A percentile compares a stretch with the other conserved stretches of the same genome.
Conservation (phyloP, 2,888 invertebrate genomes). For the Amphipyra berbera region DNA sequence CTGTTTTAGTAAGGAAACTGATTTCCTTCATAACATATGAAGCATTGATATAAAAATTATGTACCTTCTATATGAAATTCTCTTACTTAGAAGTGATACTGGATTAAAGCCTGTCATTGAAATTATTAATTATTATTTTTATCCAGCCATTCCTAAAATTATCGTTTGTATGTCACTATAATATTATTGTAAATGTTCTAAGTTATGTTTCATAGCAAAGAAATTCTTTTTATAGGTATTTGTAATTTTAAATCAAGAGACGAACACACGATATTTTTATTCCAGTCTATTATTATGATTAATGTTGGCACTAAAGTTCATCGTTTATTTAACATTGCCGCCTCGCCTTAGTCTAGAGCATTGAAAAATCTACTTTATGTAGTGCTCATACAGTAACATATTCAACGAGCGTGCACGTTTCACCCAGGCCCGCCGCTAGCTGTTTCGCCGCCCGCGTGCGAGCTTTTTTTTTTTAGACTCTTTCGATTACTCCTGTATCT, state of each 20-base stretch:
- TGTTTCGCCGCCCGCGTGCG: too few relatives aligned
- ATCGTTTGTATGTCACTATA: constrained; percentile 27
- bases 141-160: constrained; percentile 44
- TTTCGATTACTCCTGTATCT: too few relatives aligned
- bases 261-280: constrained; percentile 46
- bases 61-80: constrained; percentile 80
- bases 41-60: constrained; percentile 79
- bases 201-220: constrained; percentile 17
- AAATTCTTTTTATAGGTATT: constrained; percentile 11
- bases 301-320: too few relatives aligned
- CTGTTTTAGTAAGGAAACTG: constrained; percentile 68
- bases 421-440: too few relatives aligned
- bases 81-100: constrained; percentile 81
- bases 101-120: constrained; percentile 85
- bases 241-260: constrained; percentile 42
- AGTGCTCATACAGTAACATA: too few relatives aligned
- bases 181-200: constrained; percentile 7
- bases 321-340: too few relatives aligned
- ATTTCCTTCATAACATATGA: constrained; percentile 67
- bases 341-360: too few relatives aligned
- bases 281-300: constrained; percentile 22
- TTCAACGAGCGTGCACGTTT: too few relatives aligned
- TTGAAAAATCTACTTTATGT: too few relatives aligned
- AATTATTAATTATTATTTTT: constrained; percentile 66
- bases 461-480: too few relatives aligned